Percentiles rank a stretch among this genome's conserved stretches.
phyloP scores from a whole-genome alignment of 2,888 invertebrate species.

The Chrysina gloriosa region DNA sequence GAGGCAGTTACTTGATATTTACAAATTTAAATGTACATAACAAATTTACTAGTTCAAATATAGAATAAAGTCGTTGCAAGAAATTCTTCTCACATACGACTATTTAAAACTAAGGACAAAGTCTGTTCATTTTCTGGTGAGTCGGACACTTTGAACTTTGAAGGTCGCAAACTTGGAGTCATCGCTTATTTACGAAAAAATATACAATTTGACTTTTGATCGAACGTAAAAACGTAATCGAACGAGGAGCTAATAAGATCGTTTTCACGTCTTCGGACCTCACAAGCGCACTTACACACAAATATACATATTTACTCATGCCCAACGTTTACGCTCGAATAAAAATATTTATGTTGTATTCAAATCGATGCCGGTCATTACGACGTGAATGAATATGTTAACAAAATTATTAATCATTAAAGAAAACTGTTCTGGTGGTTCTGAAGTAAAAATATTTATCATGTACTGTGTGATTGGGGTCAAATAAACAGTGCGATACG shows the following conservation, averaged over 20 bases:
- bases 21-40: too few species aligned
- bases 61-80: too few species aligned
- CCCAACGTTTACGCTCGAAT: neutral
- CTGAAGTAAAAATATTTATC: conserved; percentile 34
- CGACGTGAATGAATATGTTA: conserved; percentile 31
- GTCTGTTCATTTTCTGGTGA: neutral
- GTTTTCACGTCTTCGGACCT: neutral
- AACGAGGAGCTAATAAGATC: neutral
- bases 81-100: too few species aligned
- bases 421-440: conserved; percentile 1
- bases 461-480: conserved; percentile 38
- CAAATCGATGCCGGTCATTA: conserved; percentile 15
- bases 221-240: conserved; percentile 4
- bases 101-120: neutral
- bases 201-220: conserved; percentile 21
- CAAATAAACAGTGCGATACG: conserved; percentile 33
- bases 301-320: neutral
- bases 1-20: too few species aligned
- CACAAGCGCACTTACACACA: conserved; percentile 10
- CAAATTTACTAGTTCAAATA: too few species aligned
- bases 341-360: conserved; percentile 30
- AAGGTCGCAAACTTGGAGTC: conserved; percentile 8
- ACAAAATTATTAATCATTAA: conserved; percentile 34
- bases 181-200: conserved; percentile 7
- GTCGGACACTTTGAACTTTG: conserved; percentile 18